Evolutionary conservation across 2,797 vertebrate species (phyloP).

Genomic region (Galago senegalensis): DNA sequence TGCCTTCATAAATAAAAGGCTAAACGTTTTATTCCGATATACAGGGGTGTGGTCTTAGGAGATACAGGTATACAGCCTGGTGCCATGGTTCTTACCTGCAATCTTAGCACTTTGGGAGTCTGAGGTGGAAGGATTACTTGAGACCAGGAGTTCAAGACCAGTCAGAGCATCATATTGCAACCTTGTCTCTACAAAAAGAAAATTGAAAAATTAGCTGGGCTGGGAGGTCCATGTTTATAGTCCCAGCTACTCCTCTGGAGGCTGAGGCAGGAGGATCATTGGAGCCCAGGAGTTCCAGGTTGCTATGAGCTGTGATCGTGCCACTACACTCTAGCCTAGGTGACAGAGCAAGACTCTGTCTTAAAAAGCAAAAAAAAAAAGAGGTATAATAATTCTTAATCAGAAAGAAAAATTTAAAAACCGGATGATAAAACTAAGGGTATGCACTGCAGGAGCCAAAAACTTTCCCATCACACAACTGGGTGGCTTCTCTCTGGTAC

Average conservation of each 20-base stretch:
- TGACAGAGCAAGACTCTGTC: background rate
- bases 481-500: background rate
- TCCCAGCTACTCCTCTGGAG: background rate
- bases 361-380: background rate
- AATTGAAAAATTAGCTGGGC: no score
- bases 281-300: background rate
- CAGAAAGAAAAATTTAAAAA: background rate
- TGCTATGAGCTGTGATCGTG: background rate
- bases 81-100: background rate
- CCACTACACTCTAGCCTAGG: background rate
- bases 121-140: background rate
- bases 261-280: background rate
- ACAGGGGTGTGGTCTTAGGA: background rate
- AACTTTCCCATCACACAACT: background rate
- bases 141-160: background rate
- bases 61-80: background rate
- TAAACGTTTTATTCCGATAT: background rate
- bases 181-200: background rate
- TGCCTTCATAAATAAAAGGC: background rate
- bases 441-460: background rate
- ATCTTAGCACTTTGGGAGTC: background rate
- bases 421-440: background rate
- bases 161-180: background rate
- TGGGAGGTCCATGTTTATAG: background rate
- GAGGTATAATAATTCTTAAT: slow-evolving; percentile 8